Conservation (phyloP, 2,888 invertebrate species). For the Chalcis sispes region DNA sequence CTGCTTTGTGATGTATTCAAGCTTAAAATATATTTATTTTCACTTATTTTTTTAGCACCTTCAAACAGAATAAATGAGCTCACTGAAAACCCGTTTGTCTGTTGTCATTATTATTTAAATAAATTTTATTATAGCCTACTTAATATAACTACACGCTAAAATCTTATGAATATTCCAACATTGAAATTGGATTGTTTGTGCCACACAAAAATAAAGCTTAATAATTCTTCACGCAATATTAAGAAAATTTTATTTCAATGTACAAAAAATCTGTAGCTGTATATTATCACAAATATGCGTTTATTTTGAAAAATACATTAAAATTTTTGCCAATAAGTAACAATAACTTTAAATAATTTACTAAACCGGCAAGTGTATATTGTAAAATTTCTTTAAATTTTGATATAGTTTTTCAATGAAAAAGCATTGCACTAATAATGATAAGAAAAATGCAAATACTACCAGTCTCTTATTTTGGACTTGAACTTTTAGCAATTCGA, state of each 20-base stretch:
- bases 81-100: background rate
- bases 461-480: conserved; percentile 51
- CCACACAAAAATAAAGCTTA: conserved; percentile 49
- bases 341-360: conserved; percentile 35
- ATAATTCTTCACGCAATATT: conserved; percentile 32
- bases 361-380: background rate
- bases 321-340: conserved; percentile 32
- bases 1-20: conserved; percentile 37
- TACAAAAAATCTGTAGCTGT: conserved; percentile 54
- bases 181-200: conserved; percentile 45
- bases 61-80: background rate
- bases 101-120: background rate
- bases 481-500: conserved; percentile 27
- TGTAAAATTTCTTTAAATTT: conserved; percentile 29
- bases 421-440: conserved; percentile 37
- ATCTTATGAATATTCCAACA: conserved; percentile 39
- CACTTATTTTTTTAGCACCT: conserved; percentile 12
- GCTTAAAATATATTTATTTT: background rate
- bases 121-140: conserved; percentile 15
- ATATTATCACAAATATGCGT: conserved; percentile 53
- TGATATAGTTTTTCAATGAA: conserved; percentile 18
- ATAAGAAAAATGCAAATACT: conserved; percentile 40
- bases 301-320: conserved; percentile 45
- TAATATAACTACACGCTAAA: conserved; percentile 7
- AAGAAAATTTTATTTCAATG: conserved; percentile 31